Percentiles rank a stretch among this genome's conserved stretches.
phyloP scores from a whole-genome alignment of 2,888 invertebrate genomes.

The Hipparchia sbordonii region DNA sequence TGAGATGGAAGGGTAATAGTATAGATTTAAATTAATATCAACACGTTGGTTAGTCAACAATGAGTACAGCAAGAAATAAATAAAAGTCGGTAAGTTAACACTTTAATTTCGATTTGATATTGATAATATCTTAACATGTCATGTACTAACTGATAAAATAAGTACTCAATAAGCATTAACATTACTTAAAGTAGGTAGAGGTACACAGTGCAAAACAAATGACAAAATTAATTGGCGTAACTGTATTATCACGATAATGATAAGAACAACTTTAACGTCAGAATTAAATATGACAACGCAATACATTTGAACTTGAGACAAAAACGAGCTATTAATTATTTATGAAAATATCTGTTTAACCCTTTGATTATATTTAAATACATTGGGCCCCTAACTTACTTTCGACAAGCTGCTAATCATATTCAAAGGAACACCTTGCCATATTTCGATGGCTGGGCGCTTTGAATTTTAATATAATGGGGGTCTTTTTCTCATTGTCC shows the following conservation, averaged over 20 bases:
- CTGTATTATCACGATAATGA: slow-evolving; percentile 4
- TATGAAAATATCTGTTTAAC: slow-evolving; percentile 60
- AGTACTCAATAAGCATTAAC: slow-evolving; percentile 8
- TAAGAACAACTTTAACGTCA: slow-evolving; percentile 6
- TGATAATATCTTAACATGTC: neutral
- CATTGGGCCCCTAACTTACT: slow-evolving; percentile 72
- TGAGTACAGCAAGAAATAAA: neutral
- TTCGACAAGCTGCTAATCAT: slow-evolving; percentile 83
- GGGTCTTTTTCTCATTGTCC: slow-evolving; percentile 28
- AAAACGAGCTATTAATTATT: slow-evolving; percentile 49
- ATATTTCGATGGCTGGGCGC: slow-evolving; percentile 62
- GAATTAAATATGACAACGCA: slow-evolving; percentile 1
- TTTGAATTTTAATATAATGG: slow-evolving; percentile 73
- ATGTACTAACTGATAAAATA: neutral
- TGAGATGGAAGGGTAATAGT: too few species aligned
- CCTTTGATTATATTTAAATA: slow-evolving; percentile 75
- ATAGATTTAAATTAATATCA: too few species aligned
- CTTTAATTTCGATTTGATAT: neutral
- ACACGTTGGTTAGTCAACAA: too few species aligned
- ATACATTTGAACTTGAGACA: slow-evolving; percentile 11
- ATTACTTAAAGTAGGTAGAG: slow-evolving; percentile 7
- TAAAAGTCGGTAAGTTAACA: neutral
- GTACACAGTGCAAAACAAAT: slow-evolving; percentile 22
- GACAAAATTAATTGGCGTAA: slow-evolving; percentile 17
- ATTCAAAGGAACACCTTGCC: slow-evolving; percentile 79